Conservation (phyloP, 1,140 invertebrate genomes). For the Andricus grossulariae region DNA sequence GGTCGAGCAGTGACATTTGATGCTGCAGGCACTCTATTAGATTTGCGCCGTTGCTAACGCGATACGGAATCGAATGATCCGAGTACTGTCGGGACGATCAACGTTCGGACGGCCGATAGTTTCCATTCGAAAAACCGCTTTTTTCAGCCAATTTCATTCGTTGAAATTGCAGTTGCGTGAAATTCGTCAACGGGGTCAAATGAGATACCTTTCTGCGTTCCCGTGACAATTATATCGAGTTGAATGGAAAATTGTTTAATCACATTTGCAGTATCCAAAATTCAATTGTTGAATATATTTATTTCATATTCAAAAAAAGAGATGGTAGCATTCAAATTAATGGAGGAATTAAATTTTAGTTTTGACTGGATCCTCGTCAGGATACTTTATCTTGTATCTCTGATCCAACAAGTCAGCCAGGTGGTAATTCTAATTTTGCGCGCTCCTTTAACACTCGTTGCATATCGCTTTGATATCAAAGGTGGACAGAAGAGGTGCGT, state of each 20-base stretch:
- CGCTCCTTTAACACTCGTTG: neutral
- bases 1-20: conserved; percentile 71
- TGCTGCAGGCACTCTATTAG: conserved; percentile 72
- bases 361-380: neutral
- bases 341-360: no score
- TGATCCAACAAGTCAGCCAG: neutral
- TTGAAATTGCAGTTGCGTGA: conserved; percentile 24
- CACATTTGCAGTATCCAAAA: conserved; percentile 9
- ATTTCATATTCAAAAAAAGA: neutral
- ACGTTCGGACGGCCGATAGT: conserved; percentile 53
- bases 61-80: conserved; percentile 73
- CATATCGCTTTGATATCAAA: conserved; percentile 42
- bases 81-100: conserved; percentile 63
- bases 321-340: no score
- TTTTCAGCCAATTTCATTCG: conserved; percentile 36
- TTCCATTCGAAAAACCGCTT: conserved; percentile 45
- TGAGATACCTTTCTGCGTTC: conserved; percentile 15
- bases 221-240: conserved; percentile 20
- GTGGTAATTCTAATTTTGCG: conserved; percentile 29
- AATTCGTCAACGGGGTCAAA: conserved; percentile 29
- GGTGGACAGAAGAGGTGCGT: conserved; percentile 46
- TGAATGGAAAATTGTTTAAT: conserved; percentile 1
- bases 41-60: conserved; percentile 72
- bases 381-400: neutral
- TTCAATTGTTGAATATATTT: neutral